phyloP scores from a whole-genome alignment of 2,888 invertebrate genomes.

The Meganola albula region DNA sequence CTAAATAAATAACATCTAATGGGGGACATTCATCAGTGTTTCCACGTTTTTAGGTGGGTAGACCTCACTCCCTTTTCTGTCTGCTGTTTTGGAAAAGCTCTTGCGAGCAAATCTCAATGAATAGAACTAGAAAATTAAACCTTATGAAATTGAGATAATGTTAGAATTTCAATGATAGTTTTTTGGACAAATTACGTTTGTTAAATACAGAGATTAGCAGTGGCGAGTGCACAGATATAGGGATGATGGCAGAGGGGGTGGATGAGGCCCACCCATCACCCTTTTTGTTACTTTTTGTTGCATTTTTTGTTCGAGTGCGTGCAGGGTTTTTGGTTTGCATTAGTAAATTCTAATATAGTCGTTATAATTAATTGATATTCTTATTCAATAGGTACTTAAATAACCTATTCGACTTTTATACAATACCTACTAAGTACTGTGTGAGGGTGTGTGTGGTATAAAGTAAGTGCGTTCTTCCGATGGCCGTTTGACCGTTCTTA shows the following conservation, averaged over 20 bases:
- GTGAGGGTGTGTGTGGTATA: no score
- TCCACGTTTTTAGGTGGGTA: constrained; percentile 74
- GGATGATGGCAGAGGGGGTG: constrained; percentile 48
- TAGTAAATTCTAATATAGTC: constrained; percentile 39
- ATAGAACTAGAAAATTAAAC: constrained; percentile 24
- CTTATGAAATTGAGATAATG: constrained; percentile 26
- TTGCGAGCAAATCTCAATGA: constrained; percentile 38
- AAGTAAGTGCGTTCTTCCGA: no score
- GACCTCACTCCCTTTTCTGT: constrained; percentile 65
- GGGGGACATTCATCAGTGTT: constrained; percentile 78
- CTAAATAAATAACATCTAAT: constrained; percentile 80
- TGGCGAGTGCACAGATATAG: constrained; percentile 72
- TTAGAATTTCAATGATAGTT: constrained; percentile 23
- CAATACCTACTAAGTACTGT: no score
- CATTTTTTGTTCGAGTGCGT: constrained; percentile 65
- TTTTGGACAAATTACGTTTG: constrained; percentile 57
- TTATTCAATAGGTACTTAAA: no score
- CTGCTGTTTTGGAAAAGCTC: constrained; percentile 58
- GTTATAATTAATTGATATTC: constrained; percentile 13
- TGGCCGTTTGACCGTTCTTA: no score
- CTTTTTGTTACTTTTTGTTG: constrained; percentile 65
- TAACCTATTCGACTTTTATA: no score
- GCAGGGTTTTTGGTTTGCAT: constrained; percentile 47
- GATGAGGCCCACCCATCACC: constrained; percentile 56
- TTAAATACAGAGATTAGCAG: constrained; percentile 65